Percentiles rank a stretch among this genome's conserved stretches.
phyloP scores from a whole-genome alignment of 2,113 vertebrate genomes.

The Pyrgilauda ruficollis region DNA sequence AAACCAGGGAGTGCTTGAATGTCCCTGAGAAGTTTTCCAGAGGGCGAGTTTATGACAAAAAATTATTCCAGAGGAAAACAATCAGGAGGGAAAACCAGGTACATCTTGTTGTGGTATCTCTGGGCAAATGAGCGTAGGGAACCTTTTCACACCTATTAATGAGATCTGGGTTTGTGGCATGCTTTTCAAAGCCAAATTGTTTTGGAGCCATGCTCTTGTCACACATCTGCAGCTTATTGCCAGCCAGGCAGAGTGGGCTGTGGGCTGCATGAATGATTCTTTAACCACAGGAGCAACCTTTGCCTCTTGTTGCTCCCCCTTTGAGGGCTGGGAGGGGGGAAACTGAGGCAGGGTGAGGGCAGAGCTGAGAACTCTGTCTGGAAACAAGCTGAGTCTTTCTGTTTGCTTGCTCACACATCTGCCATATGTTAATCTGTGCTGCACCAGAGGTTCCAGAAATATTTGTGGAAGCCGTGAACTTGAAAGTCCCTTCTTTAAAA shows the following conservation, averaged over 20 bases:
- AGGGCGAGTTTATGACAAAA: not conserved
- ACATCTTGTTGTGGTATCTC: not conserved
- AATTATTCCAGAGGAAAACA: not conserved
- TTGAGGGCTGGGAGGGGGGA: not conserved
- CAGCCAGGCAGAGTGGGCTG: not conserved
- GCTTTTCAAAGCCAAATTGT: not conserved
- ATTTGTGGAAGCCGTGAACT: not conserved
- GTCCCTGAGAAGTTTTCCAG: not conserved
- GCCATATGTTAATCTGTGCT: not conserved
- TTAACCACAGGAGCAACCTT: not conserved
- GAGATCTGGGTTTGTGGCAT: not conserved
- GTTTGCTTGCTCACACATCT: not conserved
- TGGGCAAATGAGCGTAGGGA: not conserved
- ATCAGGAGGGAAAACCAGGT: not conserved
- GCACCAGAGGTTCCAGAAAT: not conserved
- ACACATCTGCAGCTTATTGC: not conserved
- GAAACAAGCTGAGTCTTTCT: not conserved
- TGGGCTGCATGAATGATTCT: fast-evolving
- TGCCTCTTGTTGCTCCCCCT: not conserved
- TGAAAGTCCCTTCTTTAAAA: not conserved
- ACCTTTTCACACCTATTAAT: fast-evolving
- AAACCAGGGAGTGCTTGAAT: not conserved
- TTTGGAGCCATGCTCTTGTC: not conserved
- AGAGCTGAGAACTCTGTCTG: not conserved
- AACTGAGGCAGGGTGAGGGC: not conserved